Conservation (phyloP, 2,888 invertebrate species). For the Byasa hedistus region DNA sequence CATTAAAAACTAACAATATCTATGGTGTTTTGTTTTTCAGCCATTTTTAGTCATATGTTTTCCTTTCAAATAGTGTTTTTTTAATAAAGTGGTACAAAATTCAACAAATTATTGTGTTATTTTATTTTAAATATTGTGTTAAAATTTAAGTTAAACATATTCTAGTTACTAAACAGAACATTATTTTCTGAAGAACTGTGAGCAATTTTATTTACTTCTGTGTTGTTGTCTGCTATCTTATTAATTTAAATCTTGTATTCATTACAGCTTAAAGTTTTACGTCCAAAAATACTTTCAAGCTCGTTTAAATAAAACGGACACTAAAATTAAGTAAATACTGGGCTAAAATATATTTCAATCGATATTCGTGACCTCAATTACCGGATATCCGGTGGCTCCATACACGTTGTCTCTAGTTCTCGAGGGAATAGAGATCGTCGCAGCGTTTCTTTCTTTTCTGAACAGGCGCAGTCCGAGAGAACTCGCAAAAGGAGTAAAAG, state of each 20-base stretch:
- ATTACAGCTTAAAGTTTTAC: slow-evolving; percentile 8
- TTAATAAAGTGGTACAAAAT: slow-evolving; percentile 55
- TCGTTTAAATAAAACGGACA: slow-evolving; percentile 5
- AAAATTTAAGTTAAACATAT: slow-evolving; percentile 40
- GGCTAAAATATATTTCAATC: slow-evolving; percentile 34
- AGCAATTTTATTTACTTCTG: slow-evolving; percentile 23
- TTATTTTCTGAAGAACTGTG: slow-evolving; percentile 25
- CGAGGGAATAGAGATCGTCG: slow-evolving; percentile 73
- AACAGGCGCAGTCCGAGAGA: slow-evolving; percentile 79
- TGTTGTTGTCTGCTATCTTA: slow-evolving; percentile 1
- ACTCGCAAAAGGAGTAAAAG: slow-evolving; percentile 80
- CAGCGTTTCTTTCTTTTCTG: slow-evolving; percentile 78
- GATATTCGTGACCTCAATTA: slow-evolving; percentile 43
- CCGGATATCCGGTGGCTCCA: slow-evolving; percentile 77
- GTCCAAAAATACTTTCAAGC: slow-evolving; percentile 1
- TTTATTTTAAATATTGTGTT: slow-evolving; percentile 56
- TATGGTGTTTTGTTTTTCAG: slow-evolving; percentile 69
- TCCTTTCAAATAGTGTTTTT: slow-evolving; percentile 68
- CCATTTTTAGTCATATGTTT: slow-evolving; percentile 76
- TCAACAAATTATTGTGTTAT: slow-evolving; percentile 67
- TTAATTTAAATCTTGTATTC: slow-evolving; percentile 5
- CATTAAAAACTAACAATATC: slow-evolving; percentile 46
- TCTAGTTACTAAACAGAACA: slow-evolving; percentile 30
- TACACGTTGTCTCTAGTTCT: slow-evolving; percentile 75
- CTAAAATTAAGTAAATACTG: slow-evolving; percentile 5